These are phyloP conservation scores for Aquatica leii DNA, from an alignment of 2,888 invertebrate genomes.

Conservation along the genomic window DNA sequence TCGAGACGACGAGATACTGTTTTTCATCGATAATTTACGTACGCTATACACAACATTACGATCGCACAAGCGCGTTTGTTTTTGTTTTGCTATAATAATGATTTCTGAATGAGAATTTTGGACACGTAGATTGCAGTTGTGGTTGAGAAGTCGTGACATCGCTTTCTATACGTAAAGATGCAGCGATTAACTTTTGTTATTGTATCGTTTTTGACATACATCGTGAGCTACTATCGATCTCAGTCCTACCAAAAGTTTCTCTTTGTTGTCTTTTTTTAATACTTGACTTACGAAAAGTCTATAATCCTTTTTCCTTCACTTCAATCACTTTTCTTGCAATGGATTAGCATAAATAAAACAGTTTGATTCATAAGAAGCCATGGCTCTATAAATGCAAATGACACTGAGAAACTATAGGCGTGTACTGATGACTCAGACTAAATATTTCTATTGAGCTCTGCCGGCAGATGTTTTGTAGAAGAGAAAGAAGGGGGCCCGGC, in stretches of 20 bases:
- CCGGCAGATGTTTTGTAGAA: constrained; percentile 13
- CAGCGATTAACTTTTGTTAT: constrained; percentile 17
- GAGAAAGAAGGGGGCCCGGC: too few relatives aligned
- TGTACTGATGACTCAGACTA: constrained; percentile 13
- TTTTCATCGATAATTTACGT: too few relatives aligned
- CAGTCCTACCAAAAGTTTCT: constrained; percentile 25
- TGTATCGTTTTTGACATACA: constrained; percentile 21
- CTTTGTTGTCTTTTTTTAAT: constrained; percentile 30
- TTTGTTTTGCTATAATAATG: constrained; percentile 19
- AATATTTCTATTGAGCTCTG: constrained; percentile 2
- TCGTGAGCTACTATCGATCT: constrained; percentile 32
- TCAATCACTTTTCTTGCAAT: constrained; percentile 26
- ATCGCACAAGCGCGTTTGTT: too few relatives aligned
- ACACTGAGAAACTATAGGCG: constrained; percentile 9
- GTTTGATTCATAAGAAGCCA: constrained; percentile 15
- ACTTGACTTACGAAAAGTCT: constrained; percentile 30
- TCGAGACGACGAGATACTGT: too few relatives aligned
- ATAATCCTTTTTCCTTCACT: constrained; percentile 29
- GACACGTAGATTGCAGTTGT: constrained; percentile 17
- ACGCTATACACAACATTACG: too few relatives aligned
- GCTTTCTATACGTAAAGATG: background rate
- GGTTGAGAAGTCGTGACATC: background rate
- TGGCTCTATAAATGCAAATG: constrained; percentile 5
- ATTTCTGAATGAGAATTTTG: constrained; percentile 32
- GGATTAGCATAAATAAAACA: constrained; percentile 28